Percentiles rank a stretch among this genome's conserved stretches.
phyloP scores from a whole-genome alignment of 2,113 vertebrate genomes.

The Acanthisitta chloris region DNA sequence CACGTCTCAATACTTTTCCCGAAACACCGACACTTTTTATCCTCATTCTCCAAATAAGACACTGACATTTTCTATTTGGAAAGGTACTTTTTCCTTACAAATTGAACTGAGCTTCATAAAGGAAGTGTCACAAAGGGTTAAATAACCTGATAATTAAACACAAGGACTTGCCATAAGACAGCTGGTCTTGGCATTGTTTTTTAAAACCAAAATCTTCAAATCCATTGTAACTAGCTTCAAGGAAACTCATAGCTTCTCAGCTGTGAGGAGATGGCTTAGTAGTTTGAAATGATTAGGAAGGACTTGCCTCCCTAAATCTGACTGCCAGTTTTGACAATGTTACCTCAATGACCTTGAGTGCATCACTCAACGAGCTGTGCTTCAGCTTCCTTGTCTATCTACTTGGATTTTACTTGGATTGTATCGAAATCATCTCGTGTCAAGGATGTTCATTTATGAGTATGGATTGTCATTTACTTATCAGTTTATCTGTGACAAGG shows the following conservation, averaged over 20 bases:
- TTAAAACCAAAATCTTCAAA: not conserved
- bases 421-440: not conserved
- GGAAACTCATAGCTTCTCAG: not conserved
- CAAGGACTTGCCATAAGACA: not conserved
- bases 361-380: not conserved
- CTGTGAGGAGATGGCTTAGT: not conserved
- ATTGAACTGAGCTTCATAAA: not conserved
- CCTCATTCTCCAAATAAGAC: not conserved
- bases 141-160: not conserved
- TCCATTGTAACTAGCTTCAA: not conserved
- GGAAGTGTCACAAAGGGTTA: not conserved
- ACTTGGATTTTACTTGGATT: not conserved
- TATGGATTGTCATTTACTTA: slow-evolving; percentile 18
- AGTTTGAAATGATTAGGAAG: not conserved
- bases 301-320: not conserved
- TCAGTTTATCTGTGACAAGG: slow-evolving; percentile 28
- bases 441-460: slow-evolving; percentile 25
- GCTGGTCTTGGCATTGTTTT: not conserved
- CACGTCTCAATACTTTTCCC: not conserved
- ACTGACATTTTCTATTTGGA: not conserved
- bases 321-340: not conserved
- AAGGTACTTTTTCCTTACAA: not conserved
- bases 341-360: slow-evolving; percentile 19
- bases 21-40: not conserved
- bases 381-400: not conserved